Base-by-base conservation (phyloP, 2,113 vertebrate genomes). In the Nesoenas mayeri region DNA sequence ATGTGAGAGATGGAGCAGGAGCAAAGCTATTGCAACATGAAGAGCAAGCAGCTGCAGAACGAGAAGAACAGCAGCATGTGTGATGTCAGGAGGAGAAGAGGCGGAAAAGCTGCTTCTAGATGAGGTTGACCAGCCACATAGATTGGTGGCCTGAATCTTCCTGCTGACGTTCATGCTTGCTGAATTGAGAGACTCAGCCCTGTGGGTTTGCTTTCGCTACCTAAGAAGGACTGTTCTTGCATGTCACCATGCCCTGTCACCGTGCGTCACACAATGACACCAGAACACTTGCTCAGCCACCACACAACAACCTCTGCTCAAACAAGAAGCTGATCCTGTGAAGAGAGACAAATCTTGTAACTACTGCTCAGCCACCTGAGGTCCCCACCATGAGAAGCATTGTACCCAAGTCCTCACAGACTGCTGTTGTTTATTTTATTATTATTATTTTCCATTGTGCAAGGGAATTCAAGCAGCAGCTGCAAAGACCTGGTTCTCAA, bases 81-180 rank as follows among this genome's bases (percentile, higher is more conserved):
- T 40, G 48, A 26, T 22, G 22, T 11, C 26, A 60, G 73, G 24
- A 72, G 64, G 10, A 40, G 38, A 69, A 53, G 61, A 79, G 12
- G 17, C 88, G 21, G 57, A 54, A 54, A n/a, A 65, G 12, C 38
- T 12, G 26, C 40, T 42, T 79, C 61, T n/a, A 42, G 21, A 17
- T 3, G 29, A 36, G 25, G 38, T 1, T 69, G 74, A 22, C 12
- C 16, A 36, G 24, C 24, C 14, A 6, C 31, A 38, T 44, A 64
- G 17, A 17, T 19, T 9, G 42, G 2, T 0, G 1, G 10, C 26
- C 1, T 1, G 26, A 11, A 54, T 12, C 62, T 20, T 34, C 32
- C 28, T 58, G 15, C 17, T 5, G 5, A 15, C 0, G 0, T 20
- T 44, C 1, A 0, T 12, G 32, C 17, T 28, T 24, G 19, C 48